Percentiles rank a stretch among this genome's conserved stretches.
These are phyloP conservation scores for Odontomachus brunneus DNA, from an alignment of 1,140 invertebrate species.

Conservation along the genomic window DNA sequence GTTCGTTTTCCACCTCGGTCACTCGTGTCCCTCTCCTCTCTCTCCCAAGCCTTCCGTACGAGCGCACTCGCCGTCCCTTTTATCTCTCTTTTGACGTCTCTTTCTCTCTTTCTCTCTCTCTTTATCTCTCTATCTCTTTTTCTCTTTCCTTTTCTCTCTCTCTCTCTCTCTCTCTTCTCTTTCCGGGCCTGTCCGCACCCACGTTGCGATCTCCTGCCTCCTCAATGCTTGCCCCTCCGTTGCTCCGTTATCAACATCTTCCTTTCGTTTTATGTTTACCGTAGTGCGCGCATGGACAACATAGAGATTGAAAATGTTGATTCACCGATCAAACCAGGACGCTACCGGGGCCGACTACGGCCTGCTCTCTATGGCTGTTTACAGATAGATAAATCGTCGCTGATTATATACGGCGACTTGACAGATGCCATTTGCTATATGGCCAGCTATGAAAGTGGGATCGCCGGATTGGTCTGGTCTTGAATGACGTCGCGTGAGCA, in stretches of 20 bases:
- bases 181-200: background rate
- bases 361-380: constrained; percentile 46
- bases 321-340: constrained; percentile 19
- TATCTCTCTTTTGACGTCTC: background rate
- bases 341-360: background rate
- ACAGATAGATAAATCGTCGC: constrained; percentile 52
- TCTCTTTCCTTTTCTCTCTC: background rate
- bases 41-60: background rate
- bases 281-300: background rate
- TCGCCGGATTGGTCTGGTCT: constrained; percentile 19
- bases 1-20: constrained; percentile 45
- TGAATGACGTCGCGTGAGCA: constrained; percentile 2
- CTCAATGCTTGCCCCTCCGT: background rate
- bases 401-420: constrained; percentile 51
- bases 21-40: background rate
- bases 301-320: constrained; percentile 57
- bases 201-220: background rate
- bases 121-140: background rate
- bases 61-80: background rate
- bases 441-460: background rate
- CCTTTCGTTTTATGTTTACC: constrained; percentile 22
- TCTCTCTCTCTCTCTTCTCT: background rate
- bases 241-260: constrained; percentile 50
- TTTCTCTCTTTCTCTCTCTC: background rate
- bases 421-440: constrained; percentile 22